These are phyloP conservation scores for Simalia tracyae DNA, from an alignment of 2,797 vertebrate genomes.

Conservation along the genomic window DNA sequence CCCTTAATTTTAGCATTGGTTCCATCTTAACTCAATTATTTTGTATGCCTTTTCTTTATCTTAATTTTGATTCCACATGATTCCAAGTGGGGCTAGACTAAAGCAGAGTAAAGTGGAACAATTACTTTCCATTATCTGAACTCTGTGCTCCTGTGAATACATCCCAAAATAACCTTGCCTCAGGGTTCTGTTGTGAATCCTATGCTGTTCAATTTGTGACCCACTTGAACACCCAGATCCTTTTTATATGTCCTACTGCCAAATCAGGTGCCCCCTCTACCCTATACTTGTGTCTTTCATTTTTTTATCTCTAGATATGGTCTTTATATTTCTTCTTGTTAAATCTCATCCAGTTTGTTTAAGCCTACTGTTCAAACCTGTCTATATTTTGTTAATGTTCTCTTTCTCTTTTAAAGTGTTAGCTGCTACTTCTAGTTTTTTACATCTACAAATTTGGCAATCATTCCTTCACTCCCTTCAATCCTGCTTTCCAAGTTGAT, in stretches of 20 bases:
- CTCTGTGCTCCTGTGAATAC: background rate
- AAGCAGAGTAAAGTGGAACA: background rate
- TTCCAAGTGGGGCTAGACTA: background rate
- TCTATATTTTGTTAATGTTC: background rate
- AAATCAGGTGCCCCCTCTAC: background rate
- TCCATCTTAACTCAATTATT: too few relatives aligned
- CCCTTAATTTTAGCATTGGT: too few relatives aligned
- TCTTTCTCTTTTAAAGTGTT: background rate
- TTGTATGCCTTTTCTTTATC: too few relatives aligned
- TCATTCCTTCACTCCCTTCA: background rate
- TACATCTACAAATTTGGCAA: background rate
- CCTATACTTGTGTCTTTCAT: background rate
- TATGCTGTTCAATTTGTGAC: background rate
- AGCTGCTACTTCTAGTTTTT: background rate
- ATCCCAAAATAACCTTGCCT: background rate
- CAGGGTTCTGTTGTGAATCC: background rate
- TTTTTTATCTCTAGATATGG: background rate
- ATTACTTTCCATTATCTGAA: background rate
- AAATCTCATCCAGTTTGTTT: background rate
- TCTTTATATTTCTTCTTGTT: background rate
- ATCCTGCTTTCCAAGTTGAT: background rate
- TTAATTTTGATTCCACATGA: background rate
- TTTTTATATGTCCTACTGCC: background rate
- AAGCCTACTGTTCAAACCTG: background rate
- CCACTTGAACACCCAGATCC: background rate